Base-by-base conservation (phyloP, 2,888 invertebrate genomes). In the Homarus gammarus region DNA sequence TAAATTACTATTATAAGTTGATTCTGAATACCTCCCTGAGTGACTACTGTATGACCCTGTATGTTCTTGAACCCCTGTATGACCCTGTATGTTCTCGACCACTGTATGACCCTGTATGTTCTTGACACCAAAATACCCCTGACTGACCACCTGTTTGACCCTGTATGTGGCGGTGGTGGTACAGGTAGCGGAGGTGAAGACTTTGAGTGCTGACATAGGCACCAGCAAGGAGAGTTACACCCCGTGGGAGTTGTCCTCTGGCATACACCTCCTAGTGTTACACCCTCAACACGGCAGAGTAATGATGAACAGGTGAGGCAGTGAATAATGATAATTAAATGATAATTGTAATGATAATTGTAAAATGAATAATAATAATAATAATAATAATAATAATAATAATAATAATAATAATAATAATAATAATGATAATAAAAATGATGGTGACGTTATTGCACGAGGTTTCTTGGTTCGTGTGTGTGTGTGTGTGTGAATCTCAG, bases 201-300 rank as follows among this genome's bases (percentile, higher is more conserved):
- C 84, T 10, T 64, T 68, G 8, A 12, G 6, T 15, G 68, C 40
- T 2, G 51, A 85, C 44, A 40, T 64, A 8, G 64, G 33, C 73
- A 73, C 33, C 31, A 77, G 77, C 36, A 10, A 8, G 8, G 38
- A 10, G 8, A 40, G 36, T 8, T 87, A 77, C 64, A 82, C 87
- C 0, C 73, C 51, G 3, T 87, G 87, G 87, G 82, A 87, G n/a
- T n/a, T 75, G 33, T 38, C 87, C 12, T 75, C 82, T 31, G 87
- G 87, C 18, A 61, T 87, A 1, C 75, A 87, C 61, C 49, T 87
- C 2, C 18, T 82, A n/a, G 87, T 87, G 5, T 68, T 87, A 15
- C 61, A 82, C 36, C 87, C 87, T 0, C 18, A 18, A n/a, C 73
- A 73, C 18, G 87, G 87, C 18, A 18, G 64, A 2, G 75, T 87